Base-by-base conservation (phyloP, 2,113 vertebrate genomes). In the Tamias sibiricus region DNA sequence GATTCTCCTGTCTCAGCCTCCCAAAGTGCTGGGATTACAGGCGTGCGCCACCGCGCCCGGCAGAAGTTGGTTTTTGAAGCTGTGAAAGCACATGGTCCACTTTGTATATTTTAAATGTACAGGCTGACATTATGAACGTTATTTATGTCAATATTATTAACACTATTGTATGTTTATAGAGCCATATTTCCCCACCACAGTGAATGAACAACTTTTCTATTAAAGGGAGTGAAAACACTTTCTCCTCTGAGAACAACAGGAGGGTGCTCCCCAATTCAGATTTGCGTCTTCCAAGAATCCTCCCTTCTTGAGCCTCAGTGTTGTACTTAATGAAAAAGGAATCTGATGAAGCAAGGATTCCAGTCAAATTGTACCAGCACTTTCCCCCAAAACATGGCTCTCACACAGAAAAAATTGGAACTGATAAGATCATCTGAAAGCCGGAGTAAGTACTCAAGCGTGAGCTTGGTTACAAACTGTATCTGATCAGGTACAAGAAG, bases 11-110 rank as follows among this genome's bases (percentile, higher is more conserved):
- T n/a, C n/a, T n/a, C n/a, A n/a, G n/a, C n/a, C n/a, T n/a, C n/a
- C n/a, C n/a, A n/a, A n/a, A n/a, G n/a, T n/a, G n/a, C n/a, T n/a
- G n/a, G n/a, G n/a, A n/a, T n/a, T n/a, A n/a, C n/a, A n/a, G n/a
- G n/a, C n/a, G n/a, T n/a, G n/a, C n/a, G n/a, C n/a, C n/a, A n/a
- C n/a, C n/a, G n/a, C n/a, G n/a, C n/a, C n/a, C n/a, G n/a, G n/a
- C 32, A 59, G 87, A 88, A 84, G 22, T 52, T 84, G 40, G 49
- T 52, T 85, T 79, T 24, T 68, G 35, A 80, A 32, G 88, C 52
- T 26, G 54, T 35, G 26, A 62, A 54, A 19, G 19, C 28, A 11
- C 20, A 19, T 0, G 62, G n/a, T 44, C 11, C 5, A n/a, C n/a
- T 82, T 69, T 35, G 49, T 35, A 19, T 40, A n/a, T n/a, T 79